These are phyloP conservation scores for Calidris pugnax DNA, from an alignment of 2,113 vertebrate genomes.

Conservation along the genomic window DNA sequence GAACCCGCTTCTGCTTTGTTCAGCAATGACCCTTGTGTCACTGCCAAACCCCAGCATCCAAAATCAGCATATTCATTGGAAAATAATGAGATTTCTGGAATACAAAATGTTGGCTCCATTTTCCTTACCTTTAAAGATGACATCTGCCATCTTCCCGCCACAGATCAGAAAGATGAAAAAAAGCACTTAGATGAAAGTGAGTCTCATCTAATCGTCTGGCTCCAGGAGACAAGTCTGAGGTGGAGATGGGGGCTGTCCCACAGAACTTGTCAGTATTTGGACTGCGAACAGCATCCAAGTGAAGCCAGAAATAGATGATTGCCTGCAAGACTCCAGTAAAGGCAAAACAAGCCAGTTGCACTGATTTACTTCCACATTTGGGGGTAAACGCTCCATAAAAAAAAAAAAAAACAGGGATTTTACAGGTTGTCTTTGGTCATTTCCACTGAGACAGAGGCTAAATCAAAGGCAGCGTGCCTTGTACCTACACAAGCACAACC, in stretches of 20 bases:
- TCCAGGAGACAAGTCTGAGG: background rate
- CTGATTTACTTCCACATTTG: background rate
- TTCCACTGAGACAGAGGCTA: background rate
- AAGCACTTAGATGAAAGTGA: slow-evolving; percentile 44
- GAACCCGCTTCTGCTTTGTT: slow-evolving; percentile 25
- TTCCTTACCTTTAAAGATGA: slow-evolving; percentile 9
- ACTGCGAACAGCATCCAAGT: background rate
- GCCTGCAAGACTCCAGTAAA: background rate
- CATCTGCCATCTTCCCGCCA: background rate
- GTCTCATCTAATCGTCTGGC: background rate
- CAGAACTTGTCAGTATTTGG: background rate
- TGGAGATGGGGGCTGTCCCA: background rate
- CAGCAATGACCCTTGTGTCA: background rate
- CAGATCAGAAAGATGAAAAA: slow-evolving; percentile 14
- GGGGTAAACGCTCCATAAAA: background rate
- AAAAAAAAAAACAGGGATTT: background rate
- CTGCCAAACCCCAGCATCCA: slow-evolving; percentile 8
- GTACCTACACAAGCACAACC: background rate
- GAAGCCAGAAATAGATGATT: background rate
- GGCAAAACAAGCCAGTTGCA: background rate
- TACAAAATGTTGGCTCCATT: slow-evolving; percentile 1
- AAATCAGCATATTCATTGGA: slow-evolving; percentile 10
- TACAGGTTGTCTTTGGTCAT: background rate
- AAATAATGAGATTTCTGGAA: slow-evolving; percentile 56
- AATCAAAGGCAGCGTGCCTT: background rate